A percentile compares a stretch with the other conserved stretches of the same genome.
Conservation (phyloP, 2,113 vertebrate genomes). For the Phrynosoma blainvillii region DNA sequence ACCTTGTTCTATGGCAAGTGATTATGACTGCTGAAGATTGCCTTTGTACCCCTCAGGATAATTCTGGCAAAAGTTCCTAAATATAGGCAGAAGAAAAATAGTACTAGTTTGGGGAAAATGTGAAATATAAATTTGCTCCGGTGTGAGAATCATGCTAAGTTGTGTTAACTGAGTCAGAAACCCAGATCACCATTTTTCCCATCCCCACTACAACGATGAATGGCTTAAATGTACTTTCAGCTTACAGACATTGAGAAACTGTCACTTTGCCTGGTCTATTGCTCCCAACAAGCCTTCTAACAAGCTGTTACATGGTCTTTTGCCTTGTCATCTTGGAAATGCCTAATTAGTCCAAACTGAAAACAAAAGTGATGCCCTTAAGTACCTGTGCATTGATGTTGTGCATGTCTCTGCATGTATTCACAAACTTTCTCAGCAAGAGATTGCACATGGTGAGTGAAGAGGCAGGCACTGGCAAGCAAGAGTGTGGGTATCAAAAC, state of each 20-base stretch:
- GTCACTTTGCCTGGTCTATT: not conserved
- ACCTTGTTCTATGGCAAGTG: too few relatives aligned
- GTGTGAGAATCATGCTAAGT: not conserved
- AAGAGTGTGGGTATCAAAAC: not conserved
- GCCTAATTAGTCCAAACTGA: not conserved
- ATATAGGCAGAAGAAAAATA: too few relatives aligned
- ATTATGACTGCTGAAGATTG: too few relatives aligned
- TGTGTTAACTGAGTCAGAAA: not conserved
- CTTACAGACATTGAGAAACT: too few relatives aligned
- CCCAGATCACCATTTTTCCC: not conserved
- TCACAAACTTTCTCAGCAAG: not conserved
- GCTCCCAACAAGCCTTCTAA: not conserved
- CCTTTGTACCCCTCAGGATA: not conserved
- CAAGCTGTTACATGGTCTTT: not conserved
- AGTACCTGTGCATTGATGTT: not conserved
- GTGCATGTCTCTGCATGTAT: not conserved
- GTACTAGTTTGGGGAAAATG: too few relatives aligned
- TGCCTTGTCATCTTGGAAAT: not conserved
- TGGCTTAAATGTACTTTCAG: not conserved
- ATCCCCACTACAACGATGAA: not conserved
- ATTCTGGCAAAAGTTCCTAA: not conserved
- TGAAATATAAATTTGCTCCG: not conserved
- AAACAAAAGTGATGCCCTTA: not conserved
- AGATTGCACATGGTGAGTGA: not conserved
- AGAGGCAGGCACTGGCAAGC: not conserved